Evolutionary conservation across 2,888 invertebrate genomes (phyloP).

Genomic region (Phyllotreta cruciferae): DNA sequence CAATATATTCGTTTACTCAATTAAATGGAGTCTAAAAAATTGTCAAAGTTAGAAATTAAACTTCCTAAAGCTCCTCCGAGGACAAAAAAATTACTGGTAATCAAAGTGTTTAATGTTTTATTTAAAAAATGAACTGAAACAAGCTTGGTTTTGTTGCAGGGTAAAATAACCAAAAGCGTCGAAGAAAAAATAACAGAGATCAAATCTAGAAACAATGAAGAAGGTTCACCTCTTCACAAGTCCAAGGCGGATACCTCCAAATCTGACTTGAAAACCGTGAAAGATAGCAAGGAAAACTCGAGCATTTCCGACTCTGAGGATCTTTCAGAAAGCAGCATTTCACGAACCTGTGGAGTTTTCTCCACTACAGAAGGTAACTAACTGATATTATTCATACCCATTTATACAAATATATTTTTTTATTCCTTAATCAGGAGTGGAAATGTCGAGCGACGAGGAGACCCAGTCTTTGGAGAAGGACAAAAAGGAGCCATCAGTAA

Average conservation of each 20-base stretch:
- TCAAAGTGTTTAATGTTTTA: constrained; percentile 10
- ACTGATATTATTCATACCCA: background rate
- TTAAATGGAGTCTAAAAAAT: background rate
- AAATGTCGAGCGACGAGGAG: constrained; percentile 62
- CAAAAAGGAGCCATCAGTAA: constrained; percentile 39
- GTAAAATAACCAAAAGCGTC: constrained; percentile 78
- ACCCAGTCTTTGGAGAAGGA: constrained; percentile 54
- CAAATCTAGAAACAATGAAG: constrained; percentile 60
- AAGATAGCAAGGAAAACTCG: constrained; percentile 66
- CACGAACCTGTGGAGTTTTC: constrained; percentile 56
- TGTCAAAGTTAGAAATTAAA: background rate
- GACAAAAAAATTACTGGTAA: constrained; percentile 5
- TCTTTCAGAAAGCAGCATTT: constrained; percentile 59
- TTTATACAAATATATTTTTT: constrained; percentile 7
- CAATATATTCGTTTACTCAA: too few relatives aligned
- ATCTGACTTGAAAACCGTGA: constrained; percentile 50
- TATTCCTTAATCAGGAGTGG: constrained; percentile 52
- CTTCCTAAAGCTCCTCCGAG: background rate
- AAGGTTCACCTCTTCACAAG: constrained; percentile 50
- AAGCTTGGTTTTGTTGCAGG: constrained; percentile 53
- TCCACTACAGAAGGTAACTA: constrained; percentile 58
- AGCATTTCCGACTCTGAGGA: constrained; percentile 72
- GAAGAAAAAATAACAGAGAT: constrained; percentile 77
- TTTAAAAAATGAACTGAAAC: constrained; percentile 5
- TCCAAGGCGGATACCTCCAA: constrained; percentile 53